Evolutionary conservation across 2,888 invertebrate genomes (phyloP), one percentile per base, ranked within the genome.

Genomic region (Hybos culiciformis): DNA sequence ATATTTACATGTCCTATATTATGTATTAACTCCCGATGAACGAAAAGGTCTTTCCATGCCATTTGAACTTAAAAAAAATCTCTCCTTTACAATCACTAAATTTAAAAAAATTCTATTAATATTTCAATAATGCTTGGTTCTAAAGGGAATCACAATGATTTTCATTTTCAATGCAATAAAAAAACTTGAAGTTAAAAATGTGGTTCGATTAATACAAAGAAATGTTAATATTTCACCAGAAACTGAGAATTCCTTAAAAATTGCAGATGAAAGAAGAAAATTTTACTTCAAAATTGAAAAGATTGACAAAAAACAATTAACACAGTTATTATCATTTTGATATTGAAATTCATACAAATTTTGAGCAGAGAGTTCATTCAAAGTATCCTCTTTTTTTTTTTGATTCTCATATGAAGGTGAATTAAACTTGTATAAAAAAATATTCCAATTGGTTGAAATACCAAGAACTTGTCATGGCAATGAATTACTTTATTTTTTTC

Each of bases 381-480:
- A 46, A 49, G 6, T 46, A 53, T 17, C 61, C 61, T 20, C 51
- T 48, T 78, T 71, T 51, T 69, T 74, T 8, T 78, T 75, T 50
- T 69, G 71, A 43, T 77, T 77, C 53, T 62, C 72, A 1, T 76
- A 74, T 45, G 69, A 71, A 33, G 75, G 76, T 3, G 61, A 58
- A 12, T 60, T 74, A 4, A 75, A 75, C 54, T 65, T 70, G 45
- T 59, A 68, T 17, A 75, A 76, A 50, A 66, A 63, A 41, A 54
- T 63, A 8, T 54, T 63, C 11, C 61, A 66, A 21, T 61, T 71
- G 12, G 50, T 66, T 1, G 59, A 70, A 0, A 23, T 62, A 1
- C 56, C 61, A 49, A 79, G 78, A 4, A 70, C 73, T 1, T 70
- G 72, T 29, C 79, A 79, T 53, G 72, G 67, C 0, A 79, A 79